Conservation (phyloP, 2,797 vertebrate genomes). For the Propithecus deckenii region DNA sequence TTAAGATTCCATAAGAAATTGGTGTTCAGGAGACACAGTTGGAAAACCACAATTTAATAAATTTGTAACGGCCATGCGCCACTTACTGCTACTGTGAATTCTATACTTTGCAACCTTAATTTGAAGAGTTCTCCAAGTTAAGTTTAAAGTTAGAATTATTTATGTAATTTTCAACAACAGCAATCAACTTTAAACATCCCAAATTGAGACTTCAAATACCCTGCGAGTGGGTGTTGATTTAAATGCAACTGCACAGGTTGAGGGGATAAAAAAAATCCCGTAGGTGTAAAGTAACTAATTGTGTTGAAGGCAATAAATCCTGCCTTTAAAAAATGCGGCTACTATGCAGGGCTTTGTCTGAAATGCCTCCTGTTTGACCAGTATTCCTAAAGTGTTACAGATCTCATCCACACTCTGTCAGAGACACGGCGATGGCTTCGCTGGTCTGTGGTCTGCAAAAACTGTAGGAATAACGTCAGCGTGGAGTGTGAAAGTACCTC, state of each 20-base stretch:
- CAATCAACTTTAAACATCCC: neutral
- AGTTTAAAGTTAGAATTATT: neutral
- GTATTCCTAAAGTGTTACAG: neutral
- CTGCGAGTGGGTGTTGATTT: neutral
- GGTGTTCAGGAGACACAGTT: neutral
- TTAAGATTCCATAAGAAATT: constrained; percentile 42
- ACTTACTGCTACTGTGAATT: neutral
- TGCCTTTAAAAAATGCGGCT: neutral
- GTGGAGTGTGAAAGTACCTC: neutral
- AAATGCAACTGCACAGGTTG: neutral
- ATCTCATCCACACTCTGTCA: neutral
- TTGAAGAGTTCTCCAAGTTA: neutral
- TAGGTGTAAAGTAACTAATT: neutral
- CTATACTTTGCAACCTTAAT: neutral
- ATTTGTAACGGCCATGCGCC: fast-evolving
- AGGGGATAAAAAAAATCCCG: neutral
- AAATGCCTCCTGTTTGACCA: neutral
- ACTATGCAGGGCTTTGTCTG: neutral
- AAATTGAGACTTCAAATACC: neutral
- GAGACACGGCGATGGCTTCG: neutral
- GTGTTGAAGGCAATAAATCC: neutral
- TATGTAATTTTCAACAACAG: neutral
- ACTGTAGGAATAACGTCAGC: neutral
- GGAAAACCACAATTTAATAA: neutral
- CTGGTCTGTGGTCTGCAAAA: neutral